Conservation (phyloP, 2,888 invertebrate genomes). For the Rotaria magnacalcarata region DNA sequence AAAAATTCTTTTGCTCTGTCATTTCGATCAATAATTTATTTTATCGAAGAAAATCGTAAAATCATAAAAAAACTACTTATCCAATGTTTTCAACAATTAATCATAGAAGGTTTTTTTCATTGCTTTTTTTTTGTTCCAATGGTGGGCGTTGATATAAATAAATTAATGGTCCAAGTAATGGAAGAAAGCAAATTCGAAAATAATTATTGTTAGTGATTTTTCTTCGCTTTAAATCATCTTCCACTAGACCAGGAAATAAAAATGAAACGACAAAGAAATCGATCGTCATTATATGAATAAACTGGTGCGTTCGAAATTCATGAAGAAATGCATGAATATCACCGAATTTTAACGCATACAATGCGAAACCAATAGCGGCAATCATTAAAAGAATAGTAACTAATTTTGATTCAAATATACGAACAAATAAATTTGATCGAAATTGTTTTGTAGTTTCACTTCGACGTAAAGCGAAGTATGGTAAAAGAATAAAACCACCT, state of each 20-base stretch:
- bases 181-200: background rate
- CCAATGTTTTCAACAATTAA: no score
- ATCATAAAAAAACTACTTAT: no score
- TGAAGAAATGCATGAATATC: background rate
- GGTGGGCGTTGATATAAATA: background rate
- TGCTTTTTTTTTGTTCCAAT: background rate
- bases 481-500: background rate
- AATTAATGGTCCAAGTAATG: background rate
- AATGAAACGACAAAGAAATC: background rate
- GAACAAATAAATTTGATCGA: background rate
- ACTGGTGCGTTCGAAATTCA: background rate
- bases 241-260: background rate
- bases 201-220: background rate
- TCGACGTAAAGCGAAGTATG: background rate
- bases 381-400: background rate
- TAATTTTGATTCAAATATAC: background rate
- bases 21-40: no score
- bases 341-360: background rate
- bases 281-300: background rate
- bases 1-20: no score
- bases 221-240: background rate
- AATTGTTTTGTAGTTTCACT: background rate
- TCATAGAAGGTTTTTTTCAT: no score
- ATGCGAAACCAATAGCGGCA: background rate
- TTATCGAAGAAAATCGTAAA: no score